Evolutionary conservation across 2,797 vertebrate genomes (phyloP).

Genomic region (Sparidentex hasta): DNA sequence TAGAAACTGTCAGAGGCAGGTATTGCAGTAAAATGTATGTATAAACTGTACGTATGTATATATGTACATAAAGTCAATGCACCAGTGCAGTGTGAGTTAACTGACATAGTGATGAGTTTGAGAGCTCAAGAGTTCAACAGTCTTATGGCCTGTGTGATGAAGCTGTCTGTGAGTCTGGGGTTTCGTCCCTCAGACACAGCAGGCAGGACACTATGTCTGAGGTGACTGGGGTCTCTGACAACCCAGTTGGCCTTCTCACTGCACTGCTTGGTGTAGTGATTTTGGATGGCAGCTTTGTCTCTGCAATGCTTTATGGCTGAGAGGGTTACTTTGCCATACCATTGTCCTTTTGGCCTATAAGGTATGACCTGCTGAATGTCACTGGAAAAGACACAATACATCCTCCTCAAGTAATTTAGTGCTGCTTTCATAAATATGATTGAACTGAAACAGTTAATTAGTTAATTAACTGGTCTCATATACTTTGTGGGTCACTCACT

Average conservation of each 20-base stretch:
- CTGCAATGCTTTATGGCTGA: neutral
- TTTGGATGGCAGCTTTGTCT: neutral
- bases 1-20: too few species aligned
- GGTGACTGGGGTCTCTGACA: too few species aligned
- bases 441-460: constrained; percentile 3
- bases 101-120: too few species aligned
- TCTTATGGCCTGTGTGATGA: too few species aligned
- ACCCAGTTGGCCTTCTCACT: neutral
- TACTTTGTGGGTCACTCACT: neutral
- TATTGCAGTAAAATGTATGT: too few species aligned
- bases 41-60: too few species aligned
- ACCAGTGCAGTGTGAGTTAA: too few species aligned
- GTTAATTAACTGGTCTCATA: constrained; percentile 5
- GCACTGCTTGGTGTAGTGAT: neutral
- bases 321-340: neutral
- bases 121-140: too few species aligned
- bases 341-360: neutral
- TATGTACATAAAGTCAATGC: too few species aligned
- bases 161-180: too few species aligned
- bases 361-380: constrained; percentile 2
- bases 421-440: neutral
- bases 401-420: neutral
- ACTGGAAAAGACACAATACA: neutral
- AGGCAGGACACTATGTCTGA: too few species aligned
- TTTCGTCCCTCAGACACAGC: too few species aligned